Evolutionary conservation across 2,113 vertebrate genomes (phyloP), one percentile per base, ranked within the genome.

Genomic region (Lophochroa leadbeateri): DNA sequence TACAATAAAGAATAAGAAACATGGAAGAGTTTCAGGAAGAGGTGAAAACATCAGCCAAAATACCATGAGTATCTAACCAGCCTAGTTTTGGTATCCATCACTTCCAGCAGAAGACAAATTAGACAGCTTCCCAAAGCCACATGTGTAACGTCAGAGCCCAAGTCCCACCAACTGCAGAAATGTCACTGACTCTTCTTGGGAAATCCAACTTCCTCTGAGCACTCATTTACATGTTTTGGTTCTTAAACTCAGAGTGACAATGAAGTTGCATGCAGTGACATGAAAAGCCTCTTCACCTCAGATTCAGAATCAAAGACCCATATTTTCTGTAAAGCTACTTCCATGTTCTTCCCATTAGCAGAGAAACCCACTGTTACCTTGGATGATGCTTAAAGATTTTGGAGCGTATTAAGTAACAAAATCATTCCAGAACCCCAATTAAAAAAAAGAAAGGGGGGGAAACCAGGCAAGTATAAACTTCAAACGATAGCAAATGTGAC

Each of bases 1-100:
- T 79, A 79, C 33, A 72, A 88, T 88, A 89, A 92, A 96, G 90
- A 95, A 86, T 57, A 95, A 95, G 96, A 93, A 97, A 92, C 95
- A 94, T 93, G 96, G 94, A 95, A 96, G 95, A 94, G 92, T 97
- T 94, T 95, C 88, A 88, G 65, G 89, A 94, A 94, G 92, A 96
- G 87, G 84, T 89, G 67, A 94, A 92, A 96, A 80, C 64, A 41
- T 93, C 58, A 92, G 83, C 84, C 91, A 79, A 91, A 92, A 95
- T 23, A 92, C 78, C 67, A 49, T 46, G 31, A 94, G n/a, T 72
- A 46, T 60, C 65, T 64, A 33, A 96, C 74, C 46, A 88, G 83
- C 67, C 63, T 82, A 58, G 65, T 72, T 95, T 94, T 92, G 57
- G n/a, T 86, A 84, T 82, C 74, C 33, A 95, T 74, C 86, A 67